Evolutionary conservation across 2,797 vertebrate species (phyloP).

Genomic region (Sebastes alutus): DNA sequence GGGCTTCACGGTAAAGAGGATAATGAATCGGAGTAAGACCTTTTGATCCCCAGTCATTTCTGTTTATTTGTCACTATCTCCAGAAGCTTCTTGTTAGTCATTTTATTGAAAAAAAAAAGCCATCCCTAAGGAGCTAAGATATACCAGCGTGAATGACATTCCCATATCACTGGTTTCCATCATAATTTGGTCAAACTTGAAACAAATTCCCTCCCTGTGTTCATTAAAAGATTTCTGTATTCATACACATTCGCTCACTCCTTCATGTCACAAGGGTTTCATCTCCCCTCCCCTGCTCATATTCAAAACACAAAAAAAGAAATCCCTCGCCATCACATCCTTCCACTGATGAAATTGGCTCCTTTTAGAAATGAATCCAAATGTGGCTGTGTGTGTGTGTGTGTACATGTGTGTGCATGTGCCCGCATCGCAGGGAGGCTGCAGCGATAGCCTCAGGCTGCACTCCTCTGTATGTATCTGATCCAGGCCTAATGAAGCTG

Average conservation of each 20-base stretch:
- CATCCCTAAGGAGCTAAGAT: not conserved
- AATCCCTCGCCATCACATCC: slow-evolving; percentile 60
- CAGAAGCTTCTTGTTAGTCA: not conserved
- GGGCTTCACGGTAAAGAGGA: slow-evolving; percentile 40
- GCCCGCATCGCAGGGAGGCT: slow-evolving; percentile 70
- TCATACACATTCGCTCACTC: slow-evolving; percentile 18
- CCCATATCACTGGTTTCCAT: slow-evolving; percentile 23
- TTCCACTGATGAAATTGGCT: slow-evolving; percentile 75
- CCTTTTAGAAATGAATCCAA: slow-evolving; percentile 75
- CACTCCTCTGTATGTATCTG: slow-evolving; percentile 83
- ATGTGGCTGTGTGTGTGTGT: slow-evolving; percentile 27
- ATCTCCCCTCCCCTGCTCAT: slow-evolving; percentile 37
- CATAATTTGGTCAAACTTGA: slow-evolving; percentile 42
- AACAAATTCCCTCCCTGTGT: slow-evolving; percentile 41
- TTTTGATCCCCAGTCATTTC: slow-evolving; percentile 33
- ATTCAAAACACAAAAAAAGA: slow-evolving; percentile 59
- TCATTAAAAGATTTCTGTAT: slow-evolving; percentile 49
- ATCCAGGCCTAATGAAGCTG: slow-evolving; percentile 90
- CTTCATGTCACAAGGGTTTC: slow-evolving; percentile 44
- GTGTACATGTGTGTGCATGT: slow-evolving; percentile 13
- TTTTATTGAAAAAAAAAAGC: not conserved
- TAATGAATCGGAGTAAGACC: slow-evolving; percentile 41
- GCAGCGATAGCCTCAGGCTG: slow-evolving; percentile 80
- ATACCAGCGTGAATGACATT: slow-evolving; percentile 15
- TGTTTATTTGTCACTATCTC: slow-evolving; percentile 46